Base-by-base conservation (phyloP, 2,888 invertebrate genomes). In the Cataglyphis cursor region DNA sequence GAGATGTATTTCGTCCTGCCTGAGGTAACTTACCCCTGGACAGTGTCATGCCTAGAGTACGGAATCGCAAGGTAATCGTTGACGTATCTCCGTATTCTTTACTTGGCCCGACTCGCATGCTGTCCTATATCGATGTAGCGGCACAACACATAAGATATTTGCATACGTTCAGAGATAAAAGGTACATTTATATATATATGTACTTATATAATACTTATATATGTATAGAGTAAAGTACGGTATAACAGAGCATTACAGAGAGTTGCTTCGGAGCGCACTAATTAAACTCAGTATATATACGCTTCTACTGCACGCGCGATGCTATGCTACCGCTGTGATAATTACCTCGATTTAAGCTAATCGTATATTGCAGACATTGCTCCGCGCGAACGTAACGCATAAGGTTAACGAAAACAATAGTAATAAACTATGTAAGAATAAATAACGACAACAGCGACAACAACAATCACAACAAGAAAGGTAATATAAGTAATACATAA, bases 31-130 rank as follows among this genome's bases (percentile, higher is more conserved):
- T 95, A 95, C 95, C 95, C 95, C 94, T 95, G 94, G 94, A 94
- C 94, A 94, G 93, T 94, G 90, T 94, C 93, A 93, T 94, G 94
- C 93, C 94, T 94, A 94, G 94, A 93, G 93, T 93, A 94, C 93
- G 93, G 92, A 93, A 94, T 94, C 93, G 94, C 92, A 94, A 93
- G 93, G 92, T 93, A 93, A 94, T 94, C 92, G 94, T 91, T 93
- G 94, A 81, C 93, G 93, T 93, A 89, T 94, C 93, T 94, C 94
- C 93, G 93, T 93, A 93, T 93, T 94, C 94, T 94, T 95, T 95
- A 95, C 94, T 95, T 95, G 94, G 94, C 94, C 91, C 94, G 95
- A 94, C 94, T 95, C 94, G 94, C 94, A 94, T 94, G 95, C 94
- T 94, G 95, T 94, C 94, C 95, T 95, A 94, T 93, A 94, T 93